Conservation (phyloP, 2,888 invertebrate genomes). For the Cephus spinipes region DNA sequence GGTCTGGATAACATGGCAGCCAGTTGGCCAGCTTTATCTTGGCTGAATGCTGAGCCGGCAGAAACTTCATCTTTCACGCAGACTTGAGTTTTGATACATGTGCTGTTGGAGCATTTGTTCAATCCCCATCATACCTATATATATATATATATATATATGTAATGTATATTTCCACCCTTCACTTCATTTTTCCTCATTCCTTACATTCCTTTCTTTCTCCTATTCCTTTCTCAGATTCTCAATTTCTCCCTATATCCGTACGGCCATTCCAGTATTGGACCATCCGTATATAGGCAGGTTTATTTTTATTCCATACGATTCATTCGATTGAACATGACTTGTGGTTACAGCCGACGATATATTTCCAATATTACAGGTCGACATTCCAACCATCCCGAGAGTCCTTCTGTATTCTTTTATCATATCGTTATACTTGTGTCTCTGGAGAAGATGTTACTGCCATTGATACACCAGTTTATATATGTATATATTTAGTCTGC, state of each 20-base stretch:
- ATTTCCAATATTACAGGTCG: slow-evolving; percentile 59
- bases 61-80: slow-evolving; percentile 34
- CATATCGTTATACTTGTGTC: slow-evolving; percentile 22
- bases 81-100: slow-evolving; percentile 37
- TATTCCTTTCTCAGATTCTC: not conserved
- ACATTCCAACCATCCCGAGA: slow-evolving; percentile 49
- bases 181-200: not conserved
- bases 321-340: slow-evolving; percentile 63
- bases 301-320: slow-evolving; percentile 61
- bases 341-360: slow-evolving; percentile 57
- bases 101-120: slow-evolving; percentile 12
- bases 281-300: slow-evolving; percentile 38
- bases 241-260: not conserved
- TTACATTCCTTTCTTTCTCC: not conserved
- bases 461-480: not conserved
- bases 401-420: slow-evolving; percentile 34
- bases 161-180: not conserved
- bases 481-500: not conserved
- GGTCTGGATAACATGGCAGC: not conserved
- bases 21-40: slow-evolving; percentile 30
- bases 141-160: no score
- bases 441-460: slow-evolving; percentile 33
- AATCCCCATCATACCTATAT: not conserved
- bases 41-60: slow-evolving; percentile 36
- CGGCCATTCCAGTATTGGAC: slow-evolving; percentile 19